Evolutionary conservation across 2,113 vertebrate genomes (phyloP).

Genomic region (Puffinus mauretanicus): DNA sequence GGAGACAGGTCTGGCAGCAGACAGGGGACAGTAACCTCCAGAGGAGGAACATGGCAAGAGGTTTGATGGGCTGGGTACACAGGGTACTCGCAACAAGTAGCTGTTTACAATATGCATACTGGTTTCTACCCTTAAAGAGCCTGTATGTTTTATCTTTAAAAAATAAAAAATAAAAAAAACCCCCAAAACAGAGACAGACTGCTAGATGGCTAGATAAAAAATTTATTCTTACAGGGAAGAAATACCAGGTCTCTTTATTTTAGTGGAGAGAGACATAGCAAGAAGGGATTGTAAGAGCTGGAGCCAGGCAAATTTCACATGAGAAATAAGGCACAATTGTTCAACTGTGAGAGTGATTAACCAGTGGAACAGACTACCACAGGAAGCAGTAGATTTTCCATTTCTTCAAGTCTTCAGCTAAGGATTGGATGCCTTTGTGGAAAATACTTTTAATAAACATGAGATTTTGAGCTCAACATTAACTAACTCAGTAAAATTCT

Average conservation of each 20-base stretch:
- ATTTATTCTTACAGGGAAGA: background rate
- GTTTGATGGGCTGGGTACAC: background rate
- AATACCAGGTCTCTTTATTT: background rate
- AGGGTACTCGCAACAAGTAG: background rate
- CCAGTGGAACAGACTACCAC: constrained; percentile 6
- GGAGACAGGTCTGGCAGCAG: background rate
- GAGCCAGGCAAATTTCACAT: background rate
- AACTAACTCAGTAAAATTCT: background rate
- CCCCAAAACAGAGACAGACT: background rate
- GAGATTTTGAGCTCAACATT: background rate
- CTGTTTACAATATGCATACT: background rate
- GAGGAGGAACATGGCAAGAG: background rate
- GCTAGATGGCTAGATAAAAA: background rate
- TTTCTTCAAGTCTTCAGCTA: constrained; percentile 35
- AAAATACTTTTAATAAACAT: constrained; percentile 52
- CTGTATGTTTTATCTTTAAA: background rate
- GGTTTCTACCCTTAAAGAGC: background rate
- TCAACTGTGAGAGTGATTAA: constrained; percentile 8
- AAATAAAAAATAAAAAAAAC: background rate
- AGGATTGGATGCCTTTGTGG: constrained; percentile 37
- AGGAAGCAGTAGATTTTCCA: constrained; percentile 44
- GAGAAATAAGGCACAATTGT: constrained; percentile 13
- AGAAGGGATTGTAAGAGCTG: background rate
- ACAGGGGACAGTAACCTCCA: background rate
- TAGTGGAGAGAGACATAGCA: background rate